Conservation (phyloP, 2,113 vertebrate species). For the Tamias sibiricus region DNA sequence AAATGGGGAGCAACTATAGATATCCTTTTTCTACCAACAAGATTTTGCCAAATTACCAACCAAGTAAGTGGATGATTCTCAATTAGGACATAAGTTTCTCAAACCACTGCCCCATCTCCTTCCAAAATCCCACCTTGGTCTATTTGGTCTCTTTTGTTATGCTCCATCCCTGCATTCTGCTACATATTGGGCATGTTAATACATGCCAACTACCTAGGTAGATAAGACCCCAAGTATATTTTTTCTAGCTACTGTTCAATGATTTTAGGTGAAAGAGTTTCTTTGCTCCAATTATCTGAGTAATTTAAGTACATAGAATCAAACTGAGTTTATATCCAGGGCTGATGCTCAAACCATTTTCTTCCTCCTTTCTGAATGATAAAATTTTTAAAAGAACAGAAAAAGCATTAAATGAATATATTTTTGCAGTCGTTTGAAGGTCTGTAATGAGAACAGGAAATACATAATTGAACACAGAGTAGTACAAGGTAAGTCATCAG, state of each 20-base stretch:
- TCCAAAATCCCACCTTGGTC: neutral
- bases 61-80: neutral
- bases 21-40: neutral
- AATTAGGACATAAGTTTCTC: neutral
- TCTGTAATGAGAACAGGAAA: conserved; percentile 84
- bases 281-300: conserved; percentile 71
- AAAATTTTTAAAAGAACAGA: conserved; percentile 81
- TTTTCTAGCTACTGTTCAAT: conserved; percentile 44
- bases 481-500: conserved; percentile 65
- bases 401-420: conserved; percentile 82
- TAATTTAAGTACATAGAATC: conserved; percentile 60
- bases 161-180: neutral
- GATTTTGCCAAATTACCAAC: neutral
- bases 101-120: neutral
- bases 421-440: conserved; percentile 84
- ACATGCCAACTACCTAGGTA: neutral
- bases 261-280: conserved; percentile 46
- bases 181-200: neutral
- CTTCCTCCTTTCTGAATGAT: conserved; percentile 77
- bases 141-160: neutral
- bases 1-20: neutral
- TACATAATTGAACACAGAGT: conserved; percentile 80
- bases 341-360: conserved; percentile 74
- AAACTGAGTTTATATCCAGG: conserved; percentile 68
- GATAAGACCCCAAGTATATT: neutral